phyloP scores from a whole-genome alignment of 2,888 invertebrate species.

The Trichopoda pennipes region DNA sequence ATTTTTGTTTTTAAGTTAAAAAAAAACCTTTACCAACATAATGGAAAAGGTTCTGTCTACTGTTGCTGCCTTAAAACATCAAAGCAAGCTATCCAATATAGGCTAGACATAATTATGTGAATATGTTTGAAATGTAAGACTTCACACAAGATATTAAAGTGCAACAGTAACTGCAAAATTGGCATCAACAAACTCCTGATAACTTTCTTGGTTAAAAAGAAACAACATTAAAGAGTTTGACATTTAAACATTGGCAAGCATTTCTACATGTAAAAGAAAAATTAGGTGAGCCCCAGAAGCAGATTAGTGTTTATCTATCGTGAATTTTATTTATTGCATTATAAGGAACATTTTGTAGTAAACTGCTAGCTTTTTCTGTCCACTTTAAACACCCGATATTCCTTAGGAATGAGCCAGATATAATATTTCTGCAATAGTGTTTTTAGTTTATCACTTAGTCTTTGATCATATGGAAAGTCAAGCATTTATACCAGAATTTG shows the following conservation, averaged over 20 bases:
- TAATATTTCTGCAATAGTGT: no score
- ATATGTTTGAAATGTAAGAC: conserved; percentile 32
- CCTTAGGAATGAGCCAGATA: neutral
- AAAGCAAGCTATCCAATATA: conserved; percentile 20
- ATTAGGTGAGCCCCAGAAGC: conserved; percentile 9
- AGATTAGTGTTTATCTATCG: neutral
- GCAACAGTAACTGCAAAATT: neutral
- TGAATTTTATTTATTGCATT: neutral
- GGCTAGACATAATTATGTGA: conserved; percentile 18
- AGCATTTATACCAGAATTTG: no score
- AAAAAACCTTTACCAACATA: conserved; percentile 19
- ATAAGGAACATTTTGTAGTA: no score
- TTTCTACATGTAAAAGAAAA: neutral
- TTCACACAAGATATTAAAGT: conserved; percentile 45
- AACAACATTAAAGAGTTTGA: conserved; percentile 6
- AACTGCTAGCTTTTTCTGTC: no score
- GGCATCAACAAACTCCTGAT: conserved; percentile 24
- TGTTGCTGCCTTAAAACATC: neutral
- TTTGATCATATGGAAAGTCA: no score
- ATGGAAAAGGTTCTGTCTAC: conserved; percentile 6
- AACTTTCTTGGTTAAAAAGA: neutral
- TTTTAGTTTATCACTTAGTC: no score
- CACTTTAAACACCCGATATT: no score
- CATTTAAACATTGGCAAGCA: neutral
- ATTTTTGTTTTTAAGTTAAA: neutral